Conservation (phyloP, 2,113 vertebrate species). For the Epinephelus moara region DNA sequence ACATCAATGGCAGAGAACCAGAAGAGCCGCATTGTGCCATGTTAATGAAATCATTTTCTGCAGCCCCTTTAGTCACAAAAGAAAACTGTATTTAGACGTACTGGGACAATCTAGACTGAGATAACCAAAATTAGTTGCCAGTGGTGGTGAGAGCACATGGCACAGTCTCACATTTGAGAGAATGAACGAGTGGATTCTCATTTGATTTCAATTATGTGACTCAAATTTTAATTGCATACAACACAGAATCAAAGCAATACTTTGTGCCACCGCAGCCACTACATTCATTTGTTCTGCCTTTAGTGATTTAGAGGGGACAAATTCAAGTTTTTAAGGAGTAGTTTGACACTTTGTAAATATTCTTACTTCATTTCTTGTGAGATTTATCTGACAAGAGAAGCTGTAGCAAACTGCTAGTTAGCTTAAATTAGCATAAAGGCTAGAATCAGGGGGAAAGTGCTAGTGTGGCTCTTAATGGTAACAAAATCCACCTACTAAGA, state of each 20-base stretch:
- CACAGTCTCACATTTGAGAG: neutral
- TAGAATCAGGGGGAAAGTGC: too few relatives aligned
- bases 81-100: constrained; percentile 25
- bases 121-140: constrained; percentile 41
- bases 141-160: neutral
- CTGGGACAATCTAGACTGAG: constrained; percentile 39
- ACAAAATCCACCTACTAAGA: neutral
- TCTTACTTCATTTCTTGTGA: neutral
- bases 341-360: neutral
- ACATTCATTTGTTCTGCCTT: neutral
- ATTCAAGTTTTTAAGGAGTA: neutral
- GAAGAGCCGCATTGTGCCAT: constrained; percentile 38
- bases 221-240: constrained; percentile 21
- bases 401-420: neutral
- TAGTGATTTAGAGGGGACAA: neutral
- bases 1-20: constrained; percentile 34
- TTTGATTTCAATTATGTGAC: constrained; percentile 38
- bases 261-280: neutral
- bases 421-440: too few relatives aligned
- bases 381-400: neutral
- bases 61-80: constrained; percentile 30
- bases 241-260: neutral
- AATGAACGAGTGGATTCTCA: constrained; percentile 22
- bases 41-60: constrained; percentile 52
- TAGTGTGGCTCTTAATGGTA: neutral